Percentiles rank a stretch among this genome's conserved stretches.
These are phyloP conservation scores for Amorpha juglandis DNA, from an alignment of 2,888 invertebrate genomes.

Conservation along the genomic window DNA sequence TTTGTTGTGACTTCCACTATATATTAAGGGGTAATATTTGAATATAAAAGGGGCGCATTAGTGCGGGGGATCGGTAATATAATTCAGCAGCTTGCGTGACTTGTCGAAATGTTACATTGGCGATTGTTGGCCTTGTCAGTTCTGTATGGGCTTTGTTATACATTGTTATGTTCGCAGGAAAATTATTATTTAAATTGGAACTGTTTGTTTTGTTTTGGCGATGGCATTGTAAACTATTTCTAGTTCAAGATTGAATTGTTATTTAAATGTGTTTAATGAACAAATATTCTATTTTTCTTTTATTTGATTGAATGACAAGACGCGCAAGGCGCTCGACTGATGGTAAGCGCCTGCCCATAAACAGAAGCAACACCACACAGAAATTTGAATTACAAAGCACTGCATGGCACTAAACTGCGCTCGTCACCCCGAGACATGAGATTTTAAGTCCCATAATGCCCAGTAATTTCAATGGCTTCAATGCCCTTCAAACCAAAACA, in stretches of 20 bases:
- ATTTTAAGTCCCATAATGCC: too few relatives aligned
- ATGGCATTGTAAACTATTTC: neutral
- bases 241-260: neutral
- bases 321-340: too few relatives aligned
- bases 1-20: slow-evolving; percentile 42
- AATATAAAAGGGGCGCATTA: slow-evolving; percentile 27
- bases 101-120: slow-evolving; percentile 21
- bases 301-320: too few relatives aligned
- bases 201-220: neutral
- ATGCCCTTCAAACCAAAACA: too few relatives aligned
- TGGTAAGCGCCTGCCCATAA: too few relatives aligned
- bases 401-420: too few relatives aligned
- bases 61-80: slow-evolving; percentile 12
- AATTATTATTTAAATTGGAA: slow-evolving; percentile 19
- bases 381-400: too few relatives aligned
- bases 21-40: slow-evolving; percentile 39
- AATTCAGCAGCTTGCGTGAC: slow-evolving; percentile 20
- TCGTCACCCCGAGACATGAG: too few relatives aligned
- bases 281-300: too few relatives aligned
- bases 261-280: neutral
- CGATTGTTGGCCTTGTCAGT: slow-evolving; percentile 13
- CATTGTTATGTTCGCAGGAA: neutral
- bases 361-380: too few relatives aligned
- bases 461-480: too few relatives aligned
- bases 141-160: too few relatives aligned